Evolutionary conservation across 2,888 invertebrate genomes (phyloP).

Genomic region (Cantharis lateralis): DNA sequence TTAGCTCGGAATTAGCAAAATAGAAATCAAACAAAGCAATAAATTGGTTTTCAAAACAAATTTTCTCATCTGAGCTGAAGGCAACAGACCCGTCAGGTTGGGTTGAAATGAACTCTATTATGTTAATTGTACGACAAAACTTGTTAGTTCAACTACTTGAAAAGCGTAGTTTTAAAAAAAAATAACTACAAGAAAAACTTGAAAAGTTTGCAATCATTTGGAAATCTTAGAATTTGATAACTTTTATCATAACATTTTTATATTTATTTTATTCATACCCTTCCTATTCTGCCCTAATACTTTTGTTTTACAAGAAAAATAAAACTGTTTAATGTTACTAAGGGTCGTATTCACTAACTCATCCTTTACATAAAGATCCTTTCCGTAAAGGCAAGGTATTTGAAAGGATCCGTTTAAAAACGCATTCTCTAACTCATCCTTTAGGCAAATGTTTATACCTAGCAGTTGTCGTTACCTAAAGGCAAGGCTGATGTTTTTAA

Average conservation of each 20-base stretch:
- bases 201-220: not conserved
- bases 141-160: not conserved
- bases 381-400: no score
- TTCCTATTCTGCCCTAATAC: not conserved
- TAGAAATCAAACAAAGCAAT: not conserved
- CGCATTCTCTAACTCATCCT: no score
- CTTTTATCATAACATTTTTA: not conserved
- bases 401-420: no score
- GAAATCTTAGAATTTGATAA: not conserved
- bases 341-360: no score
- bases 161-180: not conserved
- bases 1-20: no score
- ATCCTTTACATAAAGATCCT: no score
- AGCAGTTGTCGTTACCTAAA: no score
- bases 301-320: not conserved
- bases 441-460: no score
- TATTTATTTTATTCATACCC: not conserved
- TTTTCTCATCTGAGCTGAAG: not conserved
- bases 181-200: not conserved
- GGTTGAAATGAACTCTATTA: not conserved
- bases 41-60: not conserved
- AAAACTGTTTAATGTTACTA: not conserved
- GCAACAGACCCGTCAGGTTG: no score
- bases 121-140: not conserved
- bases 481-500: no score